Base-by-base conservation (phyloP, 2,113 vertebrate species). In the Nothobranchius furzeri region DNA sequence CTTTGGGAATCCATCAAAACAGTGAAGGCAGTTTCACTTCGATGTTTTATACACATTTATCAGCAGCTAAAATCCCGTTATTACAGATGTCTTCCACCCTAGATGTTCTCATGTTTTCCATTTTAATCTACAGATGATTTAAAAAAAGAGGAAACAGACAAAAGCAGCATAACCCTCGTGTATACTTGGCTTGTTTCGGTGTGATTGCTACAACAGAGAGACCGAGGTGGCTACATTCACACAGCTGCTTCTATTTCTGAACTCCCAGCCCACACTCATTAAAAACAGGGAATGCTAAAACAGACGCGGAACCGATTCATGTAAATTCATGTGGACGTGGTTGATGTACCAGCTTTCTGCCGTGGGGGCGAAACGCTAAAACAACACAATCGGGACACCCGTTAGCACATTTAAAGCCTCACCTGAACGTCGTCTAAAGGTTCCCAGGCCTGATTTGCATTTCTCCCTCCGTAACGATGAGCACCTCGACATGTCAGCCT, bases 261-360 rank as follows among this genome's bases (percentile, higher is more conserved):
- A 76, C 60, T 60, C 45, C 46, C 87, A 65, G 67, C 80, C 83
- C 79, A 86, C 76, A 64, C 72, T 86, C 76, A 86, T 85, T 85
- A 87, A 78, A 84, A 84, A 68, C 71, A 81, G 59, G 61, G 65
- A 56, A 57, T 10, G 46, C 61, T 73, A 58, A 76, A 87, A 79
- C 79, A 88, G 83, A 87, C 74, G 76, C 78, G 62, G 68, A 59
- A 73, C 55, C 73, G 72, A 77, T 84, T 87, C 73, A 78, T 87
- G 75, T 59, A 79, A 83, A 88, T 85, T 87, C 49, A 81, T 65
- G 61, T 62, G 2, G 56, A 62, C 40, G 53, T 71, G 65, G 59
- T 49, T 17, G 73, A 69, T 70, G 55, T 58, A 45, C 20, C 64
- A 50, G 51, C 61, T 30, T 63, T 82, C 69, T 37, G 48, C 60